phyloP scores from a whole-genome alignment of 2,797 vertebrate genomes.

The Neosilurus mollespiculum region DNA sequence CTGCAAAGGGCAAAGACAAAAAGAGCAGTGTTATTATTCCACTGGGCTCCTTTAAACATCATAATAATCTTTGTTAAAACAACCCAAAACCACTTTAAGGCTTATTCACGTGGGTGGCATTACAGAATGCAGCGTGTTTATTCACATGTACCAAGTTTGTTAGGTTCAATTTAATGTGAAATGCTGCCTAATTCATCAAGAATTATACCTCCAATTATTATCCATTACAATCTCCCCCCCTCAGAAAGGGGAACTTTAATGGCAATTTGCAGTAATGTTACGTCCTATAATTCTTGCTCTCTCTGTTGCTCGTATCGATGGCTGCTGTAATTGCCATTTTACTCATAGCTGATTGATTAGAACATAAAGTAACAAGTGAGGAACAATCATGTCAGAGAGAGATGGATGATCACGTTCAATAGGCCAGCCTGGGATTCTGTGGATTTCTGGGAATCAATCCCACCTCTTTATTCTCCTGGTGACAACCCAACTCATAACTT shows the following conservation, averaged over 20 bases:
- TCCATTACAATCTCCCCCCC: constrained; percentile 67
- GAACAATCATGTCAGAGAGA: constrained; percentile 82
- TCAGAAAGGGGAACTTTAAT: constrained; percentile 74
- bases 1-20: constrained; percentile 10
- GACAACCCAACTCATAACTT: constrained; percentile 61
- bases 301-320: constrained; percentile 75
- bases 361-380: constrained; percentile 85
- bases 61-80: constrained; percentile 37
- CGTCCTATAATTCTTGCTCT: constrained; percentile 79
- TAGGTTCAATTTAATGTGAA: constrained; percentile 70
- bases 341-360: constrained; percentile 83
- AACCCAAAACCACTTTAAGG: constrained; percentile 41
- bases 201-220: constrained; percentile 72
- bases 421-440: constrained; percentile 61
- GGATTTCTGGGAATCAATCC: constrained; percentile 71
- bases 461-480: constrained; percentile 57
- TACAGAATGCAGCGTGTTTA: constrained; percentile 45
- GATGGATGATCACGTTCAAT: constrained; percentile 67
- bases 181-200: constrained; percentile 73
- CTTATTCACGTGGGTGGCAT: constrained; percentile 32
- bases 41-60: constrained; percentile 41
- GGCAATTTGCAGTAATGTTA: constrained; percentile 81
- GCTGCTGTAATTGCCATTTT: constrained; percentile 86
- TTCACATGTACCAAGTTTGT: constrained; percentile 56
- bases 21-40: constrained; percentile 37